Percentiles rank a stretch among this genome's conserved stretches.
These are phyloP conservation scores for Bostrychus sinensis DNA, from an alignment of 2,113 vertebrate species.

Conservation along the genomic window DNA sequence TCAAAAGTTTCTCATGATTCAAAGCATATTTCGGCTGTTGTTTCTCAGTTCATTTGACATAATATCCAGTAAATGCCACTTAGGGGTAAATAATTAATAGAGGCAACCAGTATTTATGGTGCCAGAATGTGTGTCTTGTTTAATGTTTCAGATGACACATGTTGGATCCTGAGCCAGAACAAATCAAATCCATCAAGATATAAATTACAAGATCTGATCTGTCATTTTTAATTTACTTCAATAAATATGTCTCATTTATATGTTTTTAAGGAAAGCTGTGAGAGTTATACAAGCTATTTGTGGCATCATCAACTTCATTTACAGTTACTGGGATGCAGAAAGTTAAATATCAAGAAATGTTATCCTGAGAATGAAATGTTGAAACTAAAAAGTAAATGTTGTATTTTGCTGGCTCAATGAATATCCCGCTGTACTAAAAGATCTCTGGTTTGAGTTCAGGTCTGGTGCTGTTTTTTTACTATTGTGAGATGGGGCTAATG, in stretches of 20 bases:
- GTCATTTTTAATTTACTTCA: background rate
- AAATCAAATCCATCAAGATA: conserved; percentile 1
- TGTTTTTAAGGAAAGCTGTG: background rate
- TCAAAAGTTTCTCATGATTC: conserved; percentile 4
- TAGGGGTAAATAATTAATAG: conserved; percentile 52
- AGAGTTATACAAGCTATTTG: background rate
- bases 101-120: conserved; percentile 40
- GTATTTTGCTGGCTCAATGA: no score
- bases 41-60: conserved; percentile 22
- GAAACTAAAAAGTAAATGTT: background rate
- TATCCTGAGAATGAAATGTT: background rate
- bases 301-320: background rate
- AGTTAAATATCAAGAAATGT: background rate
- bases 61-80: conserved; percentile 1
- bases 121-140: conserved; percentile 17
- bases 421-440: no score
- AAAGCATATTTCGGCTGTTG: conserved; percentile 7
- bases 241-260: conserved; percentile 1
- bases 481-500: no score
- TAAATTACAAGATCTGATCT: background rate
- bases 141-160: conserved; percentile 30
- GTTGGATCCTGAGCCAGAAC: conserved; percentile 16
- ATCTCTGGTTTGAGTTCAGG: no score
- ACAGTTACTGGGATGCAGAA: background rate
- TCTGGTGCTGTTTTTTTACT: no score